These are phyloP conservation scores for Protaetia brevitarsis DNA, from an alignment of 1,140 invertebrate genomes.

Conservation along the genomic window DNA sequence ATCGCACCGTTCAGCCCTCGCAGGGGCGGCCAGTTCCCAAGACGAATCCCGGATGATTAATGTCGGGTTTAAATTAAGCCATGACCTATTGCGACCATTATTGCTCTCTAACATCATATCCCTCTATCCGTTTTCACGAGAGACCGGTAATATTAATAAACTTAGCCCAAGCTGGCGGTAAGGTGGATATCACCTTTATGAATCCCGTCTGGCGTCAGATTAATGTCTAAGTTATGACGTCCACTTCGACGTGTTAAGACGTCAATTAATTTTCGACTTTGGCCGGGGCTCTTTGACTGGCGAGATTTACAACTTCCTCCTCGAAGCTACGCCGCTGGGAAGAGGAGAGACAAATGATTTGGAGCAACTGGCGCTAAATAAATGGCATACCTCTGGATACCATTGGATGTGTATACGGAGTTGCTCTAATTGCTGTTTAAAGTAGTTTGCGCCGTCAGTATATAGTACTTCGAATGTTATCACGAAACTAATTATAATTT, in stretches of 20 bases:
- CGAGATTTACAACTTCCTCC: neutral
- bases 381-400: too few relatives aligned
- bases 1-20: too few relatives aligned
- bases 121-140: constrained; percentile 20
- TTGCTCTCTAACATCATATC: constrained; percentile 27
- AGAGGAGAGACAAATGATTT: too few relatives aligned
- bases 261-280: neutral
- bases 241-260: too few relatives aligned
- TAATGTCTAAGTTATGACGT: neutral
- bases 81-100: constrained; percentile 29
- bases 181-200: too few relatives aligned
- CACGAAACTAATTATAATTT: too few relatives aligned
- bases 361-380: too few relatives aligned
- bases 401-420: too few relatives aligned
- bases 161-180: neutral
- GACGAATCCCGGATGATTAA: constrained; percentile 30
- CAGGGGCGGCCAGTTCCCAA: too few relatives aligned
- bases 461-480: too few relatives aligned
- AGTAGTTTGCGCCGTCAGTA: too few relatives aligned
- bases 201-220: neutral
- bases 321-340: neutral
- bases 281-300: neutral
- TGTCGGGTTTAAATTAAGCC: constrained; percentile 29
- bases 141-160: constrained; percentile 21
- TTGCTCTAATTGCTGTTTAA: too few relatives aligned